Base-by-base conservation (phyloP, 2,797 vertebrate species). In the Heterohyrax brucei region DNA sequence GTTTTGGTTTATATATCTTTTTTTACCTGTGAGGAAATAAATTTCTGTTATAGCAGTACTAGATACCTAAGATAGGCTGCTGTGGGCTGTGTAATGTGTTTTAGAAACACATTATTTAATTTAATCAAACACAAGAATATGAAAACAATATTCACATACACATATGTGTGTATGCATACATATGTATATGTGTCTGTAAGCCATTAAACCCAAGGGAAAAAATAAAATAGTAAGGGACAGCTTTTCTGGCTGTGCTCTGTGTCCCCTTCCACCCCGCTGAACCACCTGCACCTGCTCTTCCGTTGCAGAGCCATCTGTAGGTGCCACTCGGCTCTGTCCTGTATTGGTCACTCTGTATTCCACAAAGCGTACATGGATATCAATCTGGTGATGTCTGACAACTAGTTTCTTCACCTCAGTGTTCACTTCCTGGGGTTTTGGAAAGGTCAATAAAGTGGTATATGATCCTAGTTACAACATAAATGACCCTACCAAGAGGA, bases 371-470 rank as follows among this genome's bases (percentile, higher is more conserved):
- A 77, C 10, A 1, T 4, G 59, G 97, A 66, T 97, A 96, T 96
- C 77, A 97, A 97, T 93, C 24, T 81, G 62, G 68, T 39, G 22
- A 73, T 87, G 95, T 82, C n/a, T 7, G 50, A 21, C 33, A 92
- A 97, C 79, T 48, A 61, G 83, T 96, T 96, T 95, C 50, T 95
- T 96, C 78, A 89, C 89, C 22, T 85, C 26, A 78, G 16, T 21
- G 90, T 92, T 89, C 95, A 61, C 75, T 89, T 95, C n/a, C 70
- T 87, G 87, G 53, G 92, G 85, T 91, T 93, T 76, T 76, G 73
- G 91, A 96, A 75, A 95, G 84, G 56, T 97, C 96, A 85, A 68
- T 94, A 95, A 95, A 82, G 50, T 85, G 12, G 46, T 33, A 24
- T 93, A 59, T 91, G 68, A 90, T 61, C 50, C 73, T 66, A 56